Base-by-base conservation (phyloP, 1,140 invertebrate genomes). In the Oedothorax gibbosus region DNA sequence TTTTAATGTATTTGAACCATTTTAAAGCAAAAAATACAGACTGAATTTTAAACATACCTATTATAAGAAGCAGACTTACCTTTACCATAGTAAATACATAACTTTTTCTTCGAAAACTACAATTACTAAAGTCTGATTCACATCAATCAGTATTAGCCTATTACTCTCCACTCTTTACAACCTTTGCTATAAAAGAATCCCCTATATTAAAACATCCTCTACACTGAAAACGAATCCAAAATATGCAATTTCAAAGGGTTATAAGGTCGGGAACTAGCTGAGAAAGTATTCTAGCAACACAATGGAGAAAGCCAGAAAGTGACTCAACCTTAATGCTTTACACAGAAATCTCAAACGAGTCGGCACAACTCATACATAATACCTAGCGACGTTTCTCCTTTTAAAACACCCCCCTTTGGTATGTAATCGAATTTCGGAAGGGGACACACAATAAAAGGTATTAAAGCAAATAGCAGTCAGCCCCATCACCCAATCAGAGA, bases 401-500 rank as follows among this genome's bases (percentile, higher is more conserved):
- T 35, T 35, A 75, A 77, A 64, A 64, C 35, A 64, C 65, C 11
- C 75, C 21, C 7, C 35, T 5, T 35, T 18, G 75, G 56, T 64
- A 77, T 77, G 65, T 77, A 77, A 77, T 77, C 75, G 56, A 56
- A 18, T 20, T 20, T 60, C n/a, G 57, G 20, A n/a, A 56, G 53
- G 20, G 4, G 7, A 15, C 21, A 35, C 53, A 56, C 53, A 68
- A 68, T 79, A 51, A 53, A 56, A 50, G 18, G 50, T 68, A 68
- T 79, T 66, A 79, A 77, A 66, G 66, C 66, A 81, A 81, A 81
- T 81, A 66, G 65, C 66, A 71, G 78, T 81, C 68, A 65, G 66
- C 21, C 66, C 54, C 71, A 71, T 81, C 78, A 71, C 65, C 78
- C 78, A 81, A 81, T 81, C 78, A 81, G 78, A 81, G 78, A 81